Conservation (phyloP, 2,113 vertebrate species). For the Dipodomys stephensi region DNA sequence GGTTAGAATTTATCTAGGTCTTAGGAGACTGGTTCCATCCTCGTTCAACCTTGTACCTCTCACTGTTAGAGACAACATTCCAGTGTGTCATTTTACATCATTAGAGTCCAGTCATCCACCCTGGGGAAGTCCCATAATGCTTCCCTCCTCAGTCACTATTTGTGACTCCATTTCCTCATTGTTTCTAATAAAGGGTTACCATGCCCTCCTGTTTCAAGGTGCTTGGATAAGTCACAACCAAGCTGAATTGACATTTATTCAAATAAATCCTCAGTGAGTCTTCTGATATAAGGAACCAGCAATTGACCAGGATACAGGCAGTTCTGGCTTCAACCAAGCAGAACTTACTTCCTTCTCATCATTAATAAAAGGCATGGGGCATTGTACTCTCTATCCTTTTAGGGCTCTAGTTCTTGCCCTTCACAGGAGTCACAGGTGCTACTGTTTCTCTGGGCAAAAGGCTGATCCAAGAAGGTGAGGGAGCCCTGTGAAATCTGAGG, state of each 20-base stretch:
- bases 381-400: background rate
- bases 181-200: background rate
- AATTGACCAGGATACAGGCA: background rate
- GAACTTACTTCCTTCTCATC: background rate
- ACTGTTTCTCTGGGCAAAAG: background rate
- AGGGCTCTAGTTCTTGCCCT: background rate
- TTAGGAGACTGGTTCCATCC: background rate
- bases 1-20: background rate
- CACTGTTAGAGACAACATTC: background rate
- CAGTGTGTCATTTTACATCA: background rate
- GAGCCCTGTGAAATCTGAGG: background rate
- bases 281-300: background rate
- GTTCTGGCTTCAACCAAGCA: background rate
- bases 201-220: background rate
- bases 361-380: constrained; percentile 1
- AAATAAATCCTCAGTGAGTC: background rate
- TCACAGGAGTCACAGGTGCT: background rate
- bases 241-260: background rate
- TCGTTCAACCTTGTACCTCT: background rate
- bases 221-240: background rate
- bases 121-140: background rate
- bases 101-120: background rate
- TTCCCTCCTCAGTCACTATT: constrained; percentile 3
- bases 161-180: constrained; percentile 56
- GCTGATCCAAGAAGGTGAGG: background rate